A percentile compares a stretch with the other conserved stretches of the same genome.
phyloP scores from a whole-genome alignment of 2,888 invertebrate species.

The Drosophila aldrichi region DNA sequence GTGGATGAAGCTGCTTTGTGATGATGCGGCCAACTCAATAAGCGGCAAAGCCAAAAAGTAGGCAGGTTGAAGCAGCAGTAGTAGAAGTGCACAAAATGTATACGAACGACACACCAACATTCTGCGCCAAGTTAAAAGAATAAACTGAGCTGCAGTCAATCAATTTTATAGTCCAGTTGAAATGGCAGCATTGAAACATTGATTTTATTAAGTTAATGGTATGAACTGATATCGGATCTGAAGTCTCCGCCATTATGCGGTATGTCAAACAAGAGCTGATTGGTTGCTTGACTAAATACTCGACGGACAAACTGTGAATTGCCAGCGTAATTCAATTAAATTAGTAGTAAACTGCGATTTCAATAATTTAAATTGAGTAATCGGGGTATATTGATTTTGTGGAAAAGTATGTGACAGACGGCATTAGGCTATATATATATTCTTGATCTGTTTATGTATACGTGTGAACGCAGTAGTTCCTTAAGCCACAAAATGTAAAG shows the following conservation, averaged over 20 bases:
- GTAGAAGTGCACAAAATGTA: not conserved
- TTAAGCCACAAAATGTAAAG: no score
- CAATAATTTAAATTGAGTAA: not conserved
- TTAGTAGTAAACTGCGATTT: not conserved
- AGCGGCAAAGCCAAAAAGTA: not conserved
- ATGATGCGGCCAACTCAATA: not conserved
- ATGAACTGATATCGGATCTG: conserved; percentile 6
- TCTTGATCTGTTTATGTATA: no score
- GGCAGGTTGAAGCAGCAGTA: not conserved
- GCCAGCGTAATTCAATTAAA: not conserved
- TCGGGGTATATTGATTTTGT: no score
- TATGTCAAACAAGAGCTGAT: not conserved
- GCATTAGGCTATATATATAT: no score
- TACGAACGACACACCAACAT: not conserved
- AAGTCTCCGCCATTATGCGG: not conserved
- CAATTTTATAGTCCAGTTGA: not conserved
- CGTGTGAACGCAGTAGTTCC: no score
- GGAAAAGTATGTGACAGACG: not conserved
- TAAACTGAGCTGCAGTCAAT: not conserved
- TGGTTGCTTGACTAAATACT: not conserved
- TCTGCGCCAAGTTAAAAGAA: not conserved
- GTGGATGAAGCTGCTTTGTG: not conserved
- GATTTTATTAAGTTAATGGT: conserved; percentile 6
- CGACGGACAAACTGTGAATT: not conserved
- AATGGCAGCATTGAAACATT: not conserved